Evolutionary conservation across 2,113 vertebrate species (phyloP).

Genomic region (Callocephalon fimbriatum): DNA sequence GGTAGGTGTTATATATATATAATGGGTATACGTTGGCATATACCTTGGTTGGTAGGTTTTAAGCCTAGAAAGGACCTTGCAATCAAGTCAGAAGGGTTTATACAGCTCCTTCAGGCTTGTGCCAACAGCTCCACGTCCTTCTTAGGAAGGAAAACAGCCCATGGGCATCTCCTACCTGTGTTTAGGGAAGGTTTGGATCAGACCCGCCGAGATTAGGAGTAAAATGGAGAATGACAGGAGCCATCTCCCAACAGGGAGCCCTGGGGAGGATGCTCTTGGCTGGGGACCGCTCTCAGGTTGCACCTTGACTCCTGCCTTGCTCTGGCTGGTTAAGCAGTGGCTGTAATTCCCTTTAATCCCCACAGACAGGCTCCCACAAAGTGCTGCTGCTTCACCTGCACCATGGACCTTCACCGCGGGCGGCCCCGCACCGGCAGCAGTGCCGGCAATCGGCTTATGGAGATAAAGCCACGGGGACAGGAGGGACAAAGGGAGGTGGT

Average conservation of each 20-base stretch:
- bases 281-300: rapidly evolving
- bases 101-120: not conserved
- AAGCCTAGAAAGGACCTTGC: rapidly evolving
- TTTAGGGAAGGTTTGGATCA: not conserved
- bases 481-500: not conserved
- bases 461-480: not conserved
- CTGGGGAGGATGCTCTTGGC: rapidly evolving
- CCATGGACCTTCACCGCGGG: not conserved
- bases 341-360: constrained; percentile 30
- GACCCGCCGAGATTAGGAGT: rapidly evolving
- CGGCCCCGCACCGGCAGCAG: not conserved
- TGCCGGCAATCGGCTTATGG: constrained; percentile 23
- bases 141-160: not conserved
- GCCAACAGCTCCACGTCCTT: not conserved
- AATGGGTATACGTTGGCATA: not conserved
- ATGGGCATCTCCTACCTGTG: rapidly evolving
- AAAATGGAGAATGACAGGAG: not conserved
- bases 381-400: not conserved
- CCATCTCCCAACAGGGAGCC: rapidly evolving
- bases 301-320: not conserved
- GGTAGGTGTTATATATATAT: not conserved
- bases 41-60: not conserved
- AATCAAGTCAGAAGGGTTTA: not conserved
- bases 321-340: rapidly evolving
- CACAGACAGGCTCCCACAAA: not conserved